Evolutionary conservation across 2,888 invertebrate species (phyloP).

Genomic region (Mesorhabditis sp.): DNA sequence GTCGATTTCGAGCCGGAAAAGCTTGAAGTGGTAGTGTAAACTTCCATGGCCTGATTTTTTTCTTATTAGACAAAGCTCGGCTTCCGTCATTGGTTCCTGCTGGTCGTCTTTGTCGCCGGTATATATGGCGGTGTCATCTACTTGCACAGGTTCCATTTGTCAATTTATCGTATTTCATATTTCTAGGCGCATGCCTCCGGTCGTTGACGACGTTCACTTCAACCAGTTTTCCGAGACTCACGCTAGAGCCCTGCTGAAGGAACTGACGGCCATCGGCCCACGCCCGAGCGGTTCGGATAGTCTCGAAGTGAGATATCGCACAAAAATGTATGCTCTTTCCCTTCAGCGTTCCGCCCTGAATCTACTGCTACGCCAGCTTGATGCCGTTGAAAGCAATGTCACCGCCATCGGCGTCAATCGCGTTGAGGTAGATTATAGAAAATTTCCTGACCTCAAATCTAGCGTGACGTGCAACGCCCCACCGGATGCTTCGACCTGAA

Average conservation of each 20-base stretch:
- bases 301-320: slow-evolving; percentile 31
- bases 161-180: neutral
- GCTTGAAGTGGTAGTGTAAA: no score
- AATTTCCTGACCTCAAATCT: neutral
- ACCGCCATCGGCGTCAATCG: slow-evolving; percentile 22
- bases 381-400: neutral
- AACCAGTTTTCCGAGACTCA: slow-evolving; percentile 34
- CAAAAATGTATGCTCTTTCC: neutral
- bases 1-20: no score
- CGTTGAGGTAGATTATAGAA: slow-evolving; percentile 21
- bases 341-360: neutral
- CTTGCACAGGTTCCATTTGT: slow-evolving; percentile 30
- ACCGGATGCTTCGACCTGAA: slow-evolving; percentile 75
- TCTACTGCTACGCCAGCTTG: neutral
- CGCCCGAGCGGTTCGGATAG: slow-evolving; percentile 50
- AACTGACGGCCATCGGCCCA: slow-evolving; percentile 46
- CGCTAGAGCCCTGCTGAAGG: slow-evolving; percentile 42
- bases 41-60: neutral
- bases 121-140: slow-evolving; percentile 49
- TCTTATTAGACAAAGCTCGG: slow-evolving; percentile 38
- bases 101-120: slow-evolving; percentile 39
- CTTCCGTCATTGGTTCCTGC: slow-evolving; percentile 51
- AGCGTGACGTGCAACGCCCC: slow-evolving; percentile 65
- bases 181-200: slow-evolving; percentile 31
- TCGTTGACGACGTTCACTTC: slow-evolving; percentile 18